Evolutionary conservation across 2,113 vertebrate species (phyloP).

Genomic region (Cebidichthys violaceus): DNA sequence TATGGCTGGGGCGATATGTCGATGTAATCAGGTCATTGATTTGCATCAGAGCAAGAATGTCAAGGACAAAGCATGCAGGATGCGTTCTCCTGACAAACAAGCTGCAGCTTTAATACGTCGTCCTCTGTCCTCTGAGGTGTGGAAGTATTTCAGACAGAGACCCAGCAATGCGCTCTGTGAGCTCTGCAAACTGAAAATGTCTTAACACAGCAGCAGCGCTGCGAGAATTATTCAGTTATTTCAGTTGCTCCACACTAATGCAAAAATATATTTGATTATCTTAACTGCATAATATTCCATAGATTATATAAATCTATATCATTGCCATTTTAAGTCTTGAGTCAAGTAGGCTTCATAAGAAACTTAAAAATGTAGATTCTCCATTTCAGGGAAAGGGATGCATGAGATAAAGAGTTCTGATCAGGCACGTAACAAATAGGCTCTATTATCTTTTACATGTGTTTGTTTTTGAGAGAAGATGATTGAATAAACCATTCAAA

Average conservation of each 20-base stretch:
- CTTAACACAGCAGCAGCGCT: too few relatives aligned
- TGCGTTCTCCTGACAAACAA: background rate
- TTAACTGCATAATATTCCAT: background rate
- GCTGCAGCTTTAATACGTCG: background rate
- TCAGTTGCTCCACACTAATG: background rate
- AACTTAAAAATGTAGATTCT: background rate
- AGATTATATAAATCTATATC: background rate
- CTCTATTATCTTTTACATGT: too few relatives aligned
- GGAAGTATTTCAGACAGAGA: background rate
- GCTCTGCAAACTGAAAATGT: background rate
- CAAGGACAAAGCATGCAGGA: too few relatives aligned
- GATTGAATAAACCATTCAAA: too few relatives aligned
- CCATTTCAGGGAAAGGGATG: too few relatives aligned
- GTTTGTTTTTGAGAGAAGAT: background rate
- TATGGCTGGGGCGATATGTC: background rate
- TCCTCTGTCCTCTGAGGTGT: background rate
- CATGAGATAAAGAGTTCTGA: background rate
- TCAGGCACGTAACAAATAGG: background rate
- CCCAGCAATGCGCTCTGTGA: background rate
- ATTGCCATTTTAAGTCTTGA: background rate
- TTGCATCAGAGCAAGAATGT: background rate
- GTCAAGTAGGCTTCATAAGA: background rate
- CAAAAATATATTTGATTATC: background rate
- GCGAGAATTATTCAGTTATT: too few relatives aligned
- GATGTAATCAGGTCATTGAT: background rate